Evolutionary conservation across 2,888 invertebrate species (phyloP), one percentile per base, ranked within the genome.

Genomic region (Neocrepidodera transversa): DNA sequence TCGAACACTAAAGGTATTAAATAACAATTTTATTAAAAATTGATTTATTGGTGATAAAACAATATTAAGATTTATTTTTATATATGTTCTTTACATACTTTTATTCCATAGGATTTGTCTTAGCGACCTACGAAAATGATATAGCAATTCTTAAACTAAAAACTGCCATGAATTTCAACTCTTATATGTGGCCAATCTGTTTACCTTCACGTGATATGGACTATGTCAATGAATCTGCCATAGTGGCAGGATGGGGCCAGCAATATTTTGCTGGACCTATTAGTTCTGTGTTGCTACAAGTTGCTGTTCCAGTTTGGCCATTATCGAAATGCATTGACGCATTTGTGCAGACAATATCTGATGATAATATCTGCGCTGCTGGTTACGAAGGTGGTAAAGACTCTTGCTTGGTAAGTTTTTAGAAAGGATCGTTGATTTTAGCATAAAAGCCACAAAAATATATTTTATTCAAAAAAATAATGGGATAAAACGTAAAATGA

Each of bases 151-250:
- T 94, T 38, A 87, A 85, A 69, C 79, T 92, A 49, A 82, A 87
- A 62, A 79, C 85, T 6, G 82, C 88, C 0, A 87, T 89, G 0
- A 78, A 85, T 3, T 92, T 92, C 75, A 89, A 89, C 70, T 85
- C 87, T 0, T 92, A 91, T 71, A 89, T 93, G 50, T 91, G 92
- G 89, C 93, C 92, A 0, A 86, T 93, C 52, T 94, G 93, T 74
- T 83, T 94, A 63, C 93, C 93, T 0, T 89, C 90, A 0, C 70
- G 84, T 0, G 85, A 83, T 1, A 74, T 85, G 36, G 77, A 82
- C 2, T 86, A 87, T 69, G 85, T 85, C 14, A 85, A 87, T 60
- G 82, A 86, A 72, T 82, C 80, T 6, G 90, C 84, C 28, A 82
- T 86, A 54, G 88, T 91, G 11, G 90, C 87, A 55, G 92, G 93